phyloP scores from a whole-genome alignment of 2,113 vertebrate species.

The Bufo gargarizans region DNA sequence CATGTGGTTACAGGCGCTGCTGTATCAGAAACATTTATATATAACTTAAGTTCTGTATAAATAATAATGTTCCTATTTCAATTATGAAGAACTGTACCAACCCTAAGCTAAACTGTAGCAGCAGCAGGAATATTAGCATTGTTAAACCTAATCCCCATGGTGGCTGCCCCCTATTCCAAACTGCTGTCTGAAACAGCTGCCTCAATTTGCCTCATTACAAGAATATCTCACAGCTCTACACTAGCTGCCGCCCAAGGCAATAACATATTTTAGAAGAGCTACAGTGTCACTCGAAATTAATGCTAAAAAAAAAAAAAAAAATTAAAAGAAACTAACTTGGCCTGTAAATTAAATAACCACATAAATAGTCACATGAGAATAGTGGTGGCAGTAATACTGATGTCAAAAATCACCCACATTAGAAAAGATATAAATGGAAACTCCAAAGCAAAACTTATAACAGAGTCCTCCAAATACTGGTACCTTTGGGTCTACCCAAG shows the following conservation, averaged over 20 bases:
- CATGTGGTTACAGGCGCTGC: not conserved
- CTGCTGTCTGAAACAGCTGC: not conserved
- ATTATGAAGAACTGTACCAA: not conserved
- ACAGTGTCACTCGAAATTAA: not conserved
- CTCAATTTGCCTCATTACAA: not conserved
- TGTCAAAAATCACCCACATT: not conserved
- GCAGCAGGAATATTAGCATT: not conserved
- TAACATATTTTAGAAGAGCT: not conserved
- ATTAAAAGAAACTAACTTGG: not conserved
- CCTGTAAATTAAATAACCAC: not conserved
- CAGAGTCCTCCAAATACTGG: too few relatives aligned
- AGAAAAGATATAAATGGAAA: too few relatives aligned
- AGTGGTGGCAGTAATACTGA: not conserved
- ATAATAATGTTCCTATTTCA: conserved; percentile 2
- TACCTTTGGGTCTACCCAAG: too few relatives aligned
- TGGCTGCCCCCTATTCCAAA: not conserved
- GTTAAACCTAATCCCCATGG: not conserved
- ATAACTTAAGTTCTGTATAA: not conserved
- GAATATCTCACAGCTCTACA: not conserved
- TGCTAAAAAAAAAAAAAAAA: not conserved
- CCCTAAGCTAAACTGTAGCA: not conserved
- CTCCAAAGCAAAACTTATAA: too few relatives aligned
- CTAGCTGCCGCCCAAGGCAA: not conserved
- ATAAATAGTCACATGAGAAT: not conserved
- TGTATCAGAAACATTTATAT: not conserved